Conservation (phyloP, 2,888 invertebrate genomes). For the Resseliella maxima region DNA sequence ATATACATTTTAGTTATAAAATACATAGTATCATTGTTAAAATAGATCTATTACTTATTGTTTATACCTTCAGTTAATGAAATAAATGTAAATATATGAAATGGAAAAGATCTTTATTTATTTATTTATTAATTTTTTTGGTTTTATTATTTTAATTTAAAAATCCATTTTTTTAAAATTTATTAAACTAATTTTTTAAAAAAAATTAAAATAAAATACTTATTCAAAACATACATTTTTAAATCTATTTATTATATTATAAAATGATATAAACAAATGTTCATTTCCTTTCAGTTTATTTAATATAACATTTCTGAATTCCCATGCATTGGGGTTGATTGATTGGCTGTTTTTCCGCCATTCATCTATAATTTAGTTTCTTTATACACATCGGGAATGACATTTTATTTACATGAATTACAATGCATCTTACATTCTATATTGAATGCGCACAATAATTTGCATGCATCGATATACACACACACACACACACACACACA, state of each 20-base stretch:
- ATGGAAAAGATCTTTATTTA: no score
- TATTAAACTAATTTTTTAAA: no score
- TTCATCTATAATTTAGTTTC: not conserved
- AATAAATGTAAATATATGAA: no score
- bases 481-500: no score
- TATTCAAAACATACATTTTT: not conserved
- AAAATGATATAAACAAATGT: not conserved
- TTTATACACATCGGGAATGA: not conserved
- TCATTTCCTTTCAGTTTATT: not conserved
- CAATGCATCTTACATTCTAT: not conserved
- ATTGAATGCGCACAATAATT: not conserved
- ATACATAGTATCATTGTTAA: no score
- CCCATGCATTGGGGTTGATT: not conserved
- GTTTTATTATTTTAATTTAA: no score
- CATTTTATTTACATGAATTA: constrained; percentile 32
- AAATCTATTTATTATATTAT: not conserved
- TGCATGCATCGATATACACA: not conserved
- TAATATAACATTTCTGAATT: not conserved
- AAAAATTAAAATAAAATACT: no score
- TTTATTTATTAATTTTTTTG: no score
- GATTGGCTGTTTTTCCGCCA: not conserved
- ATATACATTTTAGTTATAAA: no score
- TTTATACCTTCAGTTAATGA: no score
- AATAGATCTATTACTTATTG: no score
- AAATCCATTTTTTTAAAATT: no score